Percentiles rank a stretch among this genome's conserved stretches.
Evolutionary conservation across 2,113 vertebrate species (phyloP).

Genomic region (Trinectes maculatus): DNA sequence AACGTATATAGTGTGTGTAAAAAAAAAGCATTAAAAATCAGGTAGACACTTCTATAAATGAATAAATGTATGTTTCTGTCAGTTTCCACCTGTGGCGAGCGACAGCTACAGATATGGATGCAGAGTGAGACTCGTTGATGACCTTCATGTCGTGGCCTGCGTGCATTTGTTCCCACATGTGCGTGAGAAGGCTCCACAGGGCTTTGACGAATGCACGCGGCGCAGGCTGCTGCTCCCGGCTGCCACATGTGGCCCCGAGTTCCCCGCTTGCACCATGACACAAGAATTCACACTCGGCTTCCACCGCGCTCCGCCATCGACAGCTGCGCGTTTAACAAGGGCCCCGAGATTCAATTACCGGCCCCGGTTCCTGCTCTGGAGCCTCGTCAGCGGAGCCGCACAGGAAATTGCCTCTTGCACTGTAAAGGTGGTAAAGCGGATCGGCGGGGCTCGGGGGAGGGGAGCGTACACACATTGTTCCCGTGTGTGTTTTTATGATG

Average conservation of each 20-base stretch:
- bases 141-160: too few species aligned
- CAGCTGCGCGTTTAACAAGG: conserved; percentile 81
- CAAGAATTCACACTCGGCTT: conserved; percentile 83
- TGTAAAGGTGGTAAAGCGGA: conserved; percentile 62
- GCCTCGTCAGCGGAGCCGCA: conserved; percentile 64
- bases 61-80: too few species aligned
- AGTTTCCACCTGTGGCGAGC: too few species aligned
- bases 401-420: conserved; percentile 69
- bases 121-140: too few species aligned
- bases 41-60: too few species aligned
- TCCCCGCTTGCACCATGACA: conserved; percentile 81
- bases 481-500: conserved; percentile 26
- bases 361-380: conserved; percentile 61
- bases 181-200: conserved; percentile 53
- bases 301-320: conserved; percentile 73
- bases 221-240: conserved; percentile 76
- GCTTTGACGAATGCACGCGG: conserved; percentile 27
- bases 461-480: conserved; percentile 48
- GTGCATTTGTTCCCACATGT: conserved; percentile 46
- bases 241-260: conserved; percentile 68
- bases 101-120: neutral
- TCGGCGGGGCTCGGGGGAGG: conserved; percentile 48
- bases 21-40: too few species aligned
- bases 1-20: too few species aligned
- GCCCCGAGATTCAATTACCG: conserved; percentile 83